Evolutionary conservation across 2,113 vertebrate genomes (phyloP).

Genomic region (Colius striatus): DNA sequence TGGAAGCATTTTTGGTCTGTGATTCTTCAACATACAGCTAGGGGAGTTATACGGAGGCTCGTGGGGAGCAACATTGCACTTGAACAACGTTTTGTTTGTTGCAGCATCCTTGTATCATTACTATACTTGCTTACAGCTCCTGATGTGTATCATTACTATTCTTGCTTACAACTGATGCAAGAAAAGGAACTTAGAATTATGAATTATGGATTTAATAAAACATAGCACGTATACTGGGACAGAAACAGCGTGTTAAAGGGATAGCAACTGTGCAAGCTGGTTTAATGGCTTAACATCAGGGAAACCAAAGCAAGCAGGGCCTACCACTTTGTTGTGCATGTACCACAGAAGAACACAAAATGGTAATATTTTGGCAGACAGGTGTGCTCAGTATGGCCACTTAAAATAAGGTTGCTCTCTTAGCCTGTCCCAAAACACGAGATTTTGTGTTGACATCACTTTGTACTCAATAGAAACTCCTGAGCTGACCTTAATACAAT

Average conservation of each 20-base stretch:
- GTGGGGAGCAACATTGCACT: not conserved
- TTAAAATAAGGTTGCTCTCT: not conserved
- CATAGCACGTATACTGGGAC: not conserved
- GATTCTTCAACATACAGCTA: not conserved
- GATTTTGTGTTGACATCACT: not conserved
- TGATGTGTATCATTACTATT: slow-evolving; percentile 40
- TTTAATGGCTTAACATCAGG: not conserved
- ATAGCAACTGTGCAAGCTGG: not conserved
- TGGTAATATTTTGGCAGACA: not conserved
- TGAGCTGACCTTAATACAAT: not conserved
- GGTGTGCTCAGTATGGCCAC: not conserved
- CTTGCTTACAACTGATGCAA: slow-evolving; percentile 24
- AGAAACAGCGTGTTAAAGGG: not conserved
- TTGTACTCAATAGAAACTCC: not conserved
- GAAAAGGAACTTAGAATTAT: slow-evolving; percentile 15
- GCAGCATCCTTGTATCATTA: slow-evolving; percentile 27
- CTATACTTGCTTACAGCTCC: slow-evolving; percentile 7
- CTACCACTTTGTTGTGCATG: not conserved
- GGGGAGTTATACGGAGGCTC: not conserved
- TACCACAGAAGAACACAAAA: not conserved
- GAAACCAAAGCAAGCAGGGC: not conserved
- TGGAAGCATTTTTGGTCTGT: not conserved
- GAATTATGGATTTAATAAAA: slow-evolving; percentile 61
- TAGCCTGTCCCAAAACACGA: not conserved
- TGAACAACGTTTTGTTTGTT: slow-evolving; percentile 10